Conservation (phyloP, 2,797 vertebrate genomes). For the Somateria mollissima region DNA sequence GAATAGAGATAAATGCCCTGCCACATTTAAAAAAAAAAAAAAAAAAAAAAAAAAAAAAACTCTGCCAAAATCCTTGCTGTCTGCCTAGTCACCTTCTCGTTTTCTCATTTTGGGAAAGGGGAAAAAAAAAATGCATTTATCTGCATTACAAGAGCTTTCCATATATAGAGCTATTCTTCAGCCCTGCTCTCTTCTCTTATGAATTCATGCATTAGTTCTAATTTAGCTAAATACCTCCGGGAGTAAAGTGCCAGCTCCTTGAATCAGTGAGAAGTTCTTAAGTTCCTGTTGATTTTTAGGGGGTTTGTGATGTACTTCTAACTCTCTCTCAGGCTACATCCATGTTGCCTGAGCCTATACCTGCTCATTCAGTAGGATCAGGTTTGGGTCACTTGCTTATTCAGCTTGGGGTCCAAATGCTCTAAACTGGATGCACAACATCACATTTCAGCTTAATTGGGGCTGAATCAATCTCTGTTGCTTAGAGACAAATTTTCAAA, state of each 20-base stretch:
- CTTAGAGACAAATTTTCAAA: neutral
- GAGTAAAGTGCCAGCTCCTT: neutral
- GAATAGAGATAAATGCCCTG: slow-evolving; percentile 35
- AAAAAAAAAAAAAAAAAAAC: neutral
- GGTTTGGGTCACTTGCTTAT: neutral
- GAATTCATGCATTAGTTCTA: neutral
- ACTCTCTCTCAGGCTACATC: neutral
- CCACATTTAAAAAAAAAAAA: slow-evolving; percentile 25
- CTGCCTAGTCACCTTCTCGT: neutral
- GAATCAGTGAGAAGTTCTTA: neutral
- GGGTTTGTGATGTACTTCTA: neutral
- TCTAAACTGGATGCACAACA: neutral
- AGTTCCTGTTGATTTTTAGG: neutral
- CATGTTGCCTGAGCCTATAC: neutral
- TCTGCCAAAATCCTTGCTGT: slow-evolving; percentile 9
- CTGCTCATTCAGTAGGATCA: neutral
- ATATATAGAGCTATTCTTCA: slow-evolving; percentile 8
- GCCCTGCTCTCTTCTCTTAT: neutral
- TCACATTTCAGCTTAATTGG: neutral
- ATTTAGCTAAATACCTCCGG: neutral
- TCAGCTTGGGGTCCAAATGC: neutral
- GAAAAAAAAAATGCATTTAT: neutral
- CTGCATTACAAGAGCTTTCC: slow-evolving; percentile 38
- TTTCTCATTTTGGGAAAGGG: neutral
- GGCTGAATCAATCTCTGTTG: neutral